A percentile compares a stretch with the other conserved stretches of the same genome.
phyloP scores from a whole-genome alignment of 1,140 invertebrate species.

The Parasteatoda tepidariorum region DNA sequence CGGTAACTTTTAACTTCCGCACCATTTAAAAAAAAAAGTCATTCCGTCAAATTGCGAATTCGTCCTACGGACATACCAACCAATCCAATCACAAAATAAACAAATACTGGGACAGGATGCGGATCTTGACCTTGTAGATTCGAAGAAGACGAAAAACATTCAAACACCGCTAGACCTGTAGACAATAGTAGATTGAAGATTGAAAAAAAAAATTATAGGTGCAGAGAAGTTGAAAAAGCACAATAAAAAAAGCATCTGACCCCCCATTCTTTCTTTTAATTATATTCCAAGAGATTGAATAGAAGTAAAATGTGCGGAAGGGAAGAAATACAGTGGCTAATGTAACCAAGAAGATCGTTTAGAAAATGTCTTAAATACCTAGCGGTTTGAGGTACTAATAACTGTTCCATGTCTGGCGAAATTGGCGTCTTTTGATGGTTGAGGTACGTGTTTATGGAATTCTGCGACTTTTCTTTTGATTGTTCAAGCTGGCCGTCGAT shows the following conservation, averaged over 20 bases:
- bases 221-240: neutral
- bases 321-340: conserved; percentile 30
- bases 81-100: neutral
- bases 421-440: conserved; percentile 11
- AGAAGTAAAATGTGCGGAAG: neutral
- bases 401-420: conserved; percentile 12
- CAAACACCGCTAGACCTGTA: conserved; percentile 11
- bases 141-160: conserved; percentile 24
- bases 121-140: conserved; percentile 29
- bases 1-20: too few species aligned
- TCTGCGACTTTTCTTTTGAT: conserved; percentile 1
- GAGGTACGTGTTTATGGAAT: conserved; percentile 38
- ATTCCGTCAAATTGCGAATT: too few species aligned
- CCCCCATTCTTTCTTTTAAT: conserved; percentile 30
- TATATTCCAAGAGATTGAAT: conserved; percentile 9
- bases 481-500: neutral
- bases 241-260: neutral
- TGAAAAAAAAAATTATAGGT: conserved; percentile 52
- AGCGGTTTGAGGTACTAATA: conserved; percentile 29
- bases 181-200: neutral
- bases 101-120: neutral
- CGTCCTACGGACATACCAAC: neutral
- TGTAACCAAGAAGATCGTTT: conserved; percentile 33
- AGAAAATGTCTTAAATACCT: conserved; percentile 38
- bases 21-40: too few species aligned